A percentile compares a stretch with the other conserved stretches of the same genome.
These are phyloP conservation scores for Nephotettix cincticeps DNA, from an alignment of 1,140 invertebrate genomes.

Conservation along the genomic window DNA sequence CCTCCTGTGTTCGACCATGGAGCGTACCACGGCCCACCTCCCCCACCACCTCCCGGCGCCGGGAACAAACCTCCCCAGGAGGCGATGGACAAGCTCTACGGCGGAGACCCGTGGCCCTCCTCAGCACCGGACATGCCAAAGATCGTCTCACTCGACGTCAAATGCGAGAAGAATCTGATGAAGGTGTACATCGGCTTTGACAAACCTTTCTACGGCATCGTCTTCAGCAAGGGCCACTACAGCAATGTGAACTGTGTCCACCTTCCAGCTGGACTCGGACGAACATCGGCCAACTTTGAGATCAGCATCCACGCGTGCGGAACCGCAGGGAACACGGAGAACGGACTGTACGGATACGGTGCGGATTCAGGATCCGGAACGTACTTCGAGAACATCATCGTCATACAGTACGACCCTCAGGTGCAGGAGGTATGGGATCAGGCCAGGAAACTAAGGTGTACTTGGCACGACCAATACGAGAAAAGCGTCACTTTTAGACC, in stretches of 20 bases:
- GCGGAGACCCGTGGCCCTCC: constrained; percentile 80
- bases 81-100: constrained; percentile 26
- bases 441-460: constrained; percentile 82
- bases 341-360: constrained; percentile 64
- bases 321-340: constrained; percentile 84
- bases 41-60: constrained; percentile 4
- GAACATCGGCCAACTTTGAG: constrained; percentile 87
- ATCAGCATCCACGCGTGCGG: constrained; percentile 90
- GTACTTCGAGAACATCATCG: constrained; percentile 93
- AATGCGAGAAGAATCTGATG: constrained; percentile 96
- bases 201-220: constrained; percentile 92
- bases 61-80: not conserved
- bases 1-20: constrained; percentile 12
- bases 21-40: constrained; percentile 26
- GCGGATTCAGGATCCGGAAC: constrained; percentile 83
- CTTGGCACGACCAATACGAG: constrained; percentile 95
- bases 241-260: constrained; percentile 90
- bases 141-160: constrained; percentile 89
- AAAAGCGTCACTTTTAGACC: constrained; percentile 91
- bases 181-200: constrained; percentile 93
- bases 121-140: constrained; percentile 83
- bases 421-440: constrained; percentile 77
- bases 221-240: constrained; percentile 87
- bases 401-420: constrained; percentile 92
- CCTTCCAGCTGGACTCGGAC: constrained; percentile 83